Evolutionary conservation across 2,113 vertebrate genomes (phyloP).

Genomic region (Rallus limicola): DNA sequence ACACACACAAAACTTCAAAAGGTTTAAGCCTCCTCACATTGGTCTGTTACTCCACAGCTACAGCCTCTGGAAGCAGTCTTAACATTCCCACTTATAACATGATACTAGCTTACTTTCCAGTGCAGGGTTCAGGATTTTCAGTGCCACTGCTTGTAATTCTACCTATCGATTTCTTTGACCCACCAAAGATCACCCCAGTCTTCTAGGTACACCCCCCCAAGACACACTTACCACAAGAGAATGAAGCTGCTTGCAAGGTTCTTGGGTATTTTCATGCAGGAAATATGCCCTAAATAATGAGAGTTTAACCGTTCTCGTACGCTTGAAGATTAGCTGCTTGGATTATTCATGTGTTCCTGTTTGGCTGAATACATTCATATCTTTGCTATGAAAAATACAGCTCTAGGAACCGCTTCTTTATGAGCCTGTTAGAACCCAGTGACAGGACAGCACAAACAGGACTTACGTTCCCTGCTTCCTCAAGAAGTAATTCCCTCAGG

Average conservation of each 20-base stretch:
- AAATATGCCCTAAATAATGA: background rate
- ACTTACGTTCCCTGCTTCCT: constrained; percentile 4
- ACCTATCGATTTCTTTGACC: background rate
- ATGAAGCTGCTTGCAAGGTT: background rate
- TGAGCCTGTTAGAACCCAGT: constrained; percentile 5
- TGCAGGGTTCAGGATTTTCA: background rate
- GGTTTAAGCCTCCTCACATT: background rate
- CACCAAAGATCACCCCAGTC: background rate
- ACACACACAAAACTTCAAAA: background rate
- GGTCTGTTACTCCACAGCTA: background rate
- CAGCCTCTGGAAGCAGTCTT: background rate
- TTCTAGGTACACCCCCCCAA: background rate
- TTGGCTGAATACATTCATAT: background rate
- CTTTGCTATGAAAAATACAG: background rate
- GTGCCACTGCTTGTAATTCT: background rate
- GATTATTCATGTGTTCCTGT: background rate
- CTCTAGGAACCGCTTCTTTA: constrained; percentile 29
- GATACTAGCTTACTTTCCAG: background rate
- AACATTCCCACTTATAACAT: background rate
- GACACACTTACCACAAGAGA: background rate
- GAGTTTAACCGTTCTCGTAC: background rate
- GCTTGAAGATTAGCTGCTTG: background rate
- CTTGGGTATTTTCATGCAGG: background rate
- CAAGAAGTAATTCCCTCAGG: constrained; percentile 14
- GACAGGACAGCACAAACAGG: background rate